Evolutionary conservation across 1,140 invertebrate species (phyloP), one percentile per base, ranked within the genome.

Genomic region (Coptotermes formosanus): DNA sequence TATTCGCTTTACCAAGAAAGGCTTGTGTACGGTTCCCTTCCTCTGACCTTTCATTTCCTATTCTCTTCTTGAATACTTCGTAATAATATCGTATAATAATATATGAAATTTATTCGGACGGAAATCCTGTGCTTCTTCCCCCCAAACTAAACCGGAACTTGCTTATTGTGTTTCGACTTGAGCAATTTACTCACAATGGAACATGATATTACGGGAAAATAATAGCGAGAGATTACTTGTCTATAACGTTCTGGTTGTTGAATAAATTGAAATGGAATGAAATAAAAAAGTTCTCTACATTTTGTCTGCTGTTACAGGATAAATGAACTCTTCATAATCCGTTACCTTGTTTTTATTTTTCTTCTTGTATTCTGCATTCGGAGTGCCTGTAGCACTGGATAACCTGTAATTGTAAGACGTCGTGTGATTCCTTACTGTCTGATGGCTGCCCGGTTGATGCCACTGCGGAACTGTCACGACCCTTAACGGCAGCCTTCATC

Each of bases 161-260:
- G 85, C 44, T 85, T 85, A 85, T 85, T 85, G 85, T 85, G 85
- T 85, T 85, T 85, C 85, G 64, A 85, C 85, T 85, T 82, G 59
- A 55, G 85, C 85, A 85, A 85, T 85, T 75, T 75, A 75, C 64
- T 75, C 64, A 75, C 64, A 75, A 75, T 75, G 75, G 64, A 85
- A 85, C 85, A 85, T 85, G 64, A 85, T 85, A 82, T 64, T 64
- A 82, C 64, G 23, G 23, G n/a, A 81, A 82, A 64, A 85, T 85
- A 85, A 85, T 85, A 81, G 81, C 48, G 59, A 85, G 64, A 85
- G 75, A 85, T 64, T 85, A 69, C 85, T 85, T 85, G 85, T 85
- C 64, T 52, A 85, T 85, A 45, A 64, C 25, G 64, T 85, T 85
- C 75, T 85, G 59, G 16, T 32, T 69, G 85, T 23, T 43, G 85